Base-by-base conservation (phyloP, 2,797 vertebrate species). In the Enteromius viviparus region DNA sequence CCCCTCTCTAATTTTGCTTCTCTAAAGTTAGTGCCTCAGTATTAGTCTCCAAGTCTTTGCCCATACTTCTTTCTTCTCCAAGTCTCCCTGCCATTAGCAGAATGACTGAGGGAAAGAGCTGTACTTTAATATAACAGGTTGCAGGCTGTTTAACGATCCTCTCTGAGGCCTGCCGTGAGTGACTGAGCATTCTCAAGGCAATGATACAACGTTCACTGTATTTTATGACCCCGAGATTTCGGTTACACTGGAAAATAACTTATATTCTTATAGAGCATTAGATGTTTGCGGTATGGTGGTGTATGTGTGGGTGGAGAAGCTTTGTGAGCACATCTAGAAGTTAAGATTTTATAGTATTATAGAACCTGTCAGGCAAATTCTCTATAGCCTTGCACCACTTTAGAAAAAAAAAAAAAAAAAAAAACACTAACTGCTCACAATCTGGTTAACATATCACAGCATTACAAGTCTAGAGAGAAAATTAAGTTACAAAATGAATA, bases 21-120 rank as follows among this genome's bases (percentile, higher is more conserved):
- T 89, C 91, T 90, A 69, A 88, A 81, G 76, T 88, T 86, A 87
- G 87, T 62, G 60, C 87, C 75, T 87, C 80, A 85, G 76, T 32
- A 79, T 62, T 53, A 77, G 87, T 79, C 62, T 85, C 85, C 76
- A 84, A 70, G 64, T 80, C 69, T 71, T 51, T 51, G 21, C 70
- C 40, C 64, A 47, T 49, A 37, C 37, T 45, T 58, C 29, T 70
- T 71, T 70, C 45, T 34, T 49, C 23, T 15, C 74, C 9, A 12
- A 1, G n/a, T 32, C 69, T 45, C n/a, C 7, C 70, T 55, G 23
- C 42, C 37, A 14, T 49, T 42, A 19, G 68, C 3, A 68, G 55
- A 64, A 5, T 29, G 47, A 65, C 12, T 49, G 26, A 19, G 77
- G 34, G 34, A 58, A 66, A 45, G 49, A 76, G 55, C 21, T 45